Evolutionary conservation across 1,140 invertebrate genomes (phyloP).

Genomic region (Heterodera schachtii): DNA sequence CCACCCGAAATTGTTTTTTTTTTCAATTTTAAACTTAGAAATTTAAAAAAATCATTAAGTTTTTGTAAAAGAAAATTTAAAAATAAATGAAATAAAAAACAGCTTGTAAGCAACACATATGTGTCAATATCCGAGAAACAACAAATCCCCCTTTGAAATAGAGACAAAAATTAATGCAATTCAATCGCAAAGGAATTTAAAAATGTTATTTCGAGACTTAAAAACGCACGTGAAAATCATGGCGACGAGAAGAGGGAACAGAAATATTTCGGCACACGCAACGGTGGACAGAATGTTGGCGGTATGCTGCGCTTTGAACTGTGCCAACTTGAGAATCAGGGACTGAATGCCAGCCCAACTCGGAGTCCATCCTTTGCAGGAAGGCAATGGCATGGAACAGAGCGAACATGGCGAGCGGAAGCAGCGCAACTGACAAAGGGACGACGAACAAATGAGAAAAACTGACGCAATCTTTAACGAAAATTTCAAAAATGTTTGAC

Average conservation of each 20-base stretch:
- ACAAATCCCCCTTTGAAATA: no score
- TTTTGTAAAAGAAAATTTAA: no score
- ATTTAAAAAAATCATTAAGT: background rate
- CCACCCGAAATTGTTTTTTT: no score
- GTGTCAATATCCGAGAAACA: no score
- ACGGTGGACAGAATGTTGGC: slow-evolving; percentile 81
- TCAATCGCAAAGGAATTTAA: no score
- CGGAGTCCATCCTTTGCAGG: slow-evolving; percentile 34
- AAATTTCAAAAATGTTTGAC: no score
- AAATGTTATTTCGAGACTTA: background rate
- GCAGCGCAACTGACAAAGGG: slow-evolving; percentile 41
- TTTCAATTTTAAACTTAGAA: no score
- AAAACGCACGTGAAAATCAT: slow-evolving; percentile 82
- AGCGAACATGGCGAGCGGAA: slow-evolving; percentile 47
- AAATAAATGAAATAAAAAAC: no score
- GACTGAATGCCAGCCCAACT: slow-evolving; percentile 33
- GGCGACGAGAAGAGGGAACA: slow-evolving; percentile 82
- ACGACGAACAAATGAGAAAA: no score
- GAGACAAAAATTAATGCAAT: no score
- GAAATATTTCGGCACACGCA: slow-evolving; percentile 84
- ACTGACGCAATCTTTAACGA: no score
- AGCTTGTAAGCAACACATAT: no score
- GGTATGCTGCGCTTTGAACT: slow-evolving; percentile 74
- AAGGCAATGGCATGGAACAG: slow-evolving; percentile 43
- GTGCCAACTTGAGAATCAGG: slow-evolving; percentile 1